Evolutionary conservation across 1,140 invertebrate species (phyloP).

Genomic region (Dryas iulia): DNA sequence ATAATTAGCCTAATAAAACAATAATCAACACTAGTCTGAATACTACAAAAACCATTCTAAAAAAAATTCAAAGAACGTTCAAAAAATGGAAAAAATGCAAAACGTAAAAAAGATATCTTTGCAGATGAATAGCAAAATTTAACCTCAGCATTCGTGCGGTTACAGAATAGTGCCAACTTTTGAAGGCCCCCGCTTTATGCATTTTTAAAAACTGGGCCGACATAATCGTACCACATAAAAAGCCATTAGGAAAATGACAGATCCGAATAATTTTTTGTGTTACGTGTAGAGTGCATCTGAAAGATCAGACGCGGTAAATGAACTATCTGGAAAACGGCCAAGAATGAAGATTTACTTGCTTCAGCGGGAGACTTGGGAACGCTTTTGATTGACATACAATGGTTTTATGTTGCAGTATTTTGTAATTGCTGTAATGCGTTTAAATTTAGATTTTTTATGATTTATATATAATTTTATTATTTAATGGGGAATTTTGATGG

Average conservation of each 20-base stretch:
- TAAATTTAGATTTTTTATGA: no score
- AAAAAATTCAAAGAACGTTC: background rate
- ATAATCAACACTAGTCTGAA: background rate
- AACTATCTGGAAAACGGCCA: constrained; percentile 48
- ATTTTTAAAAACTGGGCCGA: constrained; percentile 8
- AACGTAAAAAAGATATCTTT: background rate
- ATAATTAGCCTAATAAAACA: no score
- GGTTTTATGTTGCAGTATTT: background rate
- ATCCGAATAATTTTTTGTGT: constrained; percentile 34
- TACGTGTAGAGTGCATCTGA: constrained; percentile 40
- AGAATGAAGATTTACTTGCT: constrained; percentile 27
- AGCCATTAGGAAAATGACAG: constrained; percentile 29
- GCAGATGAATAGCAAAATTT: background rate
- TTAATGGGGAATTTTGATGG: no score
- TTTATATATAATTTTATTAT: no score
- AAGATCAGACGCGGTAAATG: constrained; percentile 47
- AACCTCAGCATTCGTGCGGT: background rate
- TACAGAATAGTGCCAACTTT: background rate
- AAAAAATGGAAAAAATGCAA: background rate
- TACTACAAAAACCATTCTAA: background rate
- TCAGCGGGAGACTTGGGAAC: background rate
- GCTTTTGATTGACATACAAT: background rate
- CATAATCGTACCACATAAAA: constrained; percentile 25
- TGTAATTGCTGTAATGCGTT: background rate
- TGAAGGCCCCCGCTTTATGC: background rate